These are phyloP conservation scores for Cyprinella venusta DNA, from an alignment of 2,797 vertebrate species.

Conservation along the genomic window DNA sequence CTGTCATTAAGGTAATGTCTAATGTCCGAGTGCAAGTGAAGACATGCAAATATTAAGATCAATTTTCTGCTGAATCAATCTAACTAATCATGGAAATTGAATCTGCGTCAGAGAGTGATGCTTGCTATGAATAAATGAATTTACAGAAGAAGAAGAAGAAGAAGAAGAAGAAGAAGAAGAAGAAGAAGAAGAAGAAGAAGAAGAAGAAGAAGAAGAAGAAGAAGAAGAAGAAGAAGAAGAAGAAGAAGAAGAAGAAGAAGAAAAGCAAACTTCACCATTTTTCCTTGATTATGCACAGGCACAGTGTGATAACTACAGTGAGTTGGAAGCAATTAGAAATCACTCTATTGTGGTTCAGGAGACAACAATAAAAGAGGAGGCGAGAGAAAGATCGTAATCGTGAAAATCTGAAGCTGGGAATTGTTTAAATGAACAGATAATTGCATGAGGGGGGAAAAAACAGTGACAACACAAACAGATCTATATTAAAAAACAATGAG, in stretches of 20 bases:
- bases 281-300: conserved; percentile 47
- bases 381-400: conserved; percentile 28
- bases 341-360: conserved; percentile 36
- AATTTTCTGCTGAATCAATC: background rate
- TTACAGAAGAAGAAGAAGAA: background rate
- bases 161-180: background rate
- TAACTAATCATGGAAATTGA: conserved; percentile 1
- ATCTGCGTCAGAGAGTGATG: background rate
- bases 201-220: conserved; percentile 7
- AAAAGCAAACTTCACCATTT: conserved; percentile 30
- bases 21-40: background rate
- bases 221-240: background rate
- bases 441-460: conserved; percentile 30
- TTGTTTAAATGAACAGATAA: conserved; percentile 47
- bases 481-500: background rate
- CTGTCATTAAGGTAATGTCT: too few species aligned
- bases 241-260: background rate
- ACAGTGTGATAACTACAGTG: conserved; percentile 28
- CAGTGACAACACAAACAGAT: conserved; percentile 22
- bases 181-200: background rate
- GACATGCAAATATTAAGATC: background rate
- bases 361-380: conserved; percentile 33
- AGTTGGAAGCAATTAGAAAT: conserved; percentile 44
- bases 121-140: conserved; percentile 22
- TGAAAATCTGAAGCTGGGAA: conserved; percentile 44